These are phyloP conservation scores for Phallusia fumigata DNA, from an alignment of 23 tunicate species.

Conservation along the genomic window DNA sequence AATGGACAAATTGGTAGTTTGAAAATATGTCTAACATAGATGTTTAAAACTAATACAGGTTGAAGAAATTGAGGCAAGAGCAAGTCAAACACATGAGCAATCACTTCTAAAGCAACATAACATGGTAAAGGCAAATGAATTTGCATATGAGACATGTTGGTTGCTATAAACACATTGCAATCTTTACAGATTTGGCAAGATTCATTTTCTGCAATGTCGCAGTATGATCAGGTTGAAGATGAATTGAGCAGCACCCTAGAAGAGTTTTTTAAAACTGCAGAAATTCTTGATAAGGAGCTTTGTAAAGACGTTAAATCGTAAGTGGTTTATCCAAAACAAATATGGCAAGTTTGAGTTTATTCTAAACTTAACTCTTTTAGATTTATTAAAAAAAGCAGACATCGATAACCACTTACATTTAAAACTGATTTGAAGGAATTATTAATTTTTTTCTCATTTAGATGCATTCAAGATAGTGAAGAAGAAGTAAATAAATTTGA, in stretches of 20 bases:
- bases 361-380: not conserved
- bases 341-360: no score
- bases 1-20: no score
- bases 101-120: slow-evolving; percentile 28
- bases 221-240: slow-evolving; percentile 12
- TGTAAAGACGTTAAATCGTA: slow-evolving; percentile 18
- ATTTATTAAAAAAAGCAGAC: not conserved
- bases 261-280: slow-evolving; percentile 8
- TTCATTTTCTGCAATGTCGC: not conserved
- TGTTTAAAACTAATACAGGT: slow-evolving; percentile 6
- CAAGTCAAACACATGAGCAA: slow-evolving; percentile 19
- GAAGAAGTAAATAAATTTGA: slow-evolving; percentile 54
- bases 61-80: slow-evolving; percentile 15
- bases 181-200: slow-evolving; percentile 35
- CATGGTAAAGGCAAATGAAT: slow-evolving; percentile 10
- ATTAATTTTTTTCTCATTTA: not conserved
- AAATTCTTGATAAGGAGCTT: slow-evolving; percentile 23
- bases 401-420: no score
- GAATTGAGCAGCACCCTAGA: slow-evolving; percentile 21
- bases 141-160: not conserved
- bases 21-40: no score
- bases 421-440: no score
- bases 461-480: slow-evolving; percentile 15
- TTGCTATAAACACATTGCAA: not conserved
- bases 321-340: no score